A percentile compares a stretch with the other conserved stretches of the same genome.
phyloP scores from a whole-genome alignment of 2,888 invertebrate species.

The Matsumyia berberina region DNA sequence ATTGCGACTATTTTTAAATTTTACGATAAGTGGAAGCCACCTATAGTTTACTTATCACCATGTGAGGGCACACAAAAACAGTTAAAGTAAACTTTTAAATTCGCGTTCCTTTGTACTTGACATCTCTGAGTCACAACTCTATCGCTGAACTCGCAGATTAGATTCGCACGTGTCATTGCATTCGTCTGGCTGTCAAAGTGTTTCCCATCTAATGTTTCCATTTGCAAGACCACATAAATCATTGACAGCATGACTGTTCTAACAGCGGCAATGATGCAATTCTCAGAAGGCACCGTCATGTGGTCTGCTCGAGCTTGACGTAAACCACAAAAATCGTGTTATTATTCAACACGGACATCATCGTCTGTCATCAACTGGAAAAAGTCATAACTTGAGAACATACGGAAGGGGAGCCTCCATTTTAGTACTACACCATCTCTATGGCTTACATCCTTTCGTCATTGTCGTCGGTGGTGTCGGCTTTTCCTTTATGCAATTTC shows the following conservation, averaged over 20 bases:
- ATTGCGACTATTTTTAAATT: background rate
- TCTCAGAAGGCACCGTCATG: background rate
- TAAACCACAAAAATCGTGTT: constrained; percentile 25
- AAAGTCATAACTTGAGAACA: background rate
- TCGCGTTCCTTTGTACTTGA: too few species aligned
- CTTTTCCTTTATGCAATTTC: constrained; percentile 12
- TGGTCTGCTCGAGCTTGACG: background rate
- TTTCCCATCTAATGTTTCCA: background rate
- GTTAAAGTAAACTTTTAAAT: too few species aligned
- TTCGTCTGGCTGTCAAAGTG: background rate
- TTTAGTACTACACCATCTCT: background rate
- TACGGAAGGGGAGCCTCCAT: background rate
- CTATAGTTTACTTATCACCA: background rate
- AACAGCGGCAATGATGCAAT: background rate
- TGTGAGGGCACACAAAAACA: too few species aligned
- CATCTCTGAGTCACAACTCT: background rate
- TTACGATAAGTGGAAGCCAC: background rate
- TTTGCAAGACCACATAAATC: background rate
- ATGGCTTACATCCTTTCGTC: constrained; percentile 1
- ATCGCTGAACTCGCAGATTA: background rate
- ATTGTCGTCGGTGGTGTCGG: constrained; percentile 9
- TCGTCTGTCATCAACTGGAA: constrained; percentile 2
- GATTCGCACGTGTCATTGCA: constrained; percentile 16
- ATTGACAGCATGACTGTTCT: background rate
- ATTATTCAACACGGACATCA: constrained; percentile 20